A percentile compares a stretch with the other conserved stretches of the same genome.
phyloP scores from a whole-genome alignment of 2,888 invertebrate species.

The Macaria liturata region DNA sequence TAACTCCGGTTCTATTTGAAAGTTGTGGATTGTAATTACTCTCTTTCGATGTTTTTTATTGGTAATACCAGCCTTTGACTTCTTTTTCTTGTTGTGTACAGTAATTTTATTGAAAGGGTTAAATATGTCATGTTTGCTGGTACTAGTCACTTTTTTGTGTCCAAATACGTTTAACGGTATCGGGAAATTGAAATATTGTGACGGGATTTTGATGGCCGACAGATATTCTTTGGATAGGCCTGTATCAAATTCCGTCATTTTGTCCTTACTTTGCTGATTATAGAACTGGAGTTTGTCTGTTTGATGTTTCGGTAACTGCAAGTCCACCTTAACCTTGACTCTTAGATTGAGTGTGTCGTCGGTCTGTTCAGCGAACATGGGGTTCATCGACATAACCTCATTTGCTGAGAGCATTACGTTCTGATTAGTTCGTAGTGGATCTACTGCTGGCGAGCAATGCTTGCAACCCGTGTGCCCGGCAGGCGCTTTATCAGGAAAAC shows the following conservation, averaged over 20 bases:
- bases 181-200: constrained; percentile 61
- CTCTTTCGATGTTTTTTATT: constrained; percentile 69
- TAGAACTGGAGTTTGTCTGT: constrained; percentile 21
- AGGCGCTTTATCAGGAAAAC: constrained; percentile 43
- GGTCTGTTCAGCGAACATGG: constrained; percentile 18
- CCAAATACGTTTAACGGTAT: constrained; percentile 58
- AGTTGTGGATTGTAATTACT: constrained; percentile 58
- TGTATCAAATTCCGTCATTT: constrained; percentile 40
- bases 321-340: constrained; percentile 70
- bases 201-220: constrained; percentile 53
- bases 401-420: constrained; percentile 34
- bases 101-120: constrained; percentile 59
- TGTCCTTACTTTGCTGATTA: constrained; percentile 16
- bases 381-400: constrained; percentile 31
- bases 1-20: constrained; percentile 53
- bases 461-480: constrained; percentile 56
- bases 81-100: constrained; percentile 73
- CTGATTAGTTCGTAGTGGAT: constrained; percentile 25
- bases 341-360: constrained; percentile 58
- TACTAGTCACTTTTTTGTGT: constrained; percentile 46
- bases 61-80: constrained; percentile 50
- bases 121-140: constrained; percentile 35
- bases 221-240: constrained; percentile 49
- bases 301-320: constrained; percentile 61
- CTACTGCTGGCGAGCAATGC: constrained; percentile 52